Evolutionary conservation across 1,140 invertebrate species (phyloP).

Genomic region (Agrypnia vestita): DNA sequence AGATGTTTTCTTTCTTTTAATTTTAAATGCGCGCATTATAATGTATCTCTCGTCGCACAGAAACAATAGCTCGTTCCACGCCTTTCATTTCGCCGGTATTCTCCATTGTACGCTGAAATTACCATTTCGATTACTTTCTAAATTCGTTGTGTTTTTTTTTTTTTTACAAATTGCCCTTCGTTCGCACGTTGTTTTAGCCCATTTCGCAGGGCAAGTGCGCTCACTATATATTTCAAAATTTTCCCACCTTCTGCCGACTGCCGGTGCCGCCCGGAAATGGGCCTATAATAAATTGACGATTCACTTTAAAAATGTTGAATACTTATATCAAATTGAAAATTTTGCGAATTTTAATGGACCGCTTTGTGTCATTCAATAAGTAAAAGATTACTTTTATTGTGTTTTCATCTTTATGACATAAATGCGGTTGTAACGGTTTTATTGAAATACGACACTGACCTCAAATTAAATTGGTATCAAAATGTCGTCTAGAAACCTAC

Average conservation of each 20-base stretch:
- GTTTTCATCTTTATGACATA: too few relatives aligned
- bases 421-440: too few relatives aligned
- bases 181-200: neutral
- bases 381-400: neutral
- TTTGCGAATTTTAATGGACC: neutral
- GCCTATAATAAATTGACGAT: neutral
- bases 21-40: neutral
- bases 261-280: too few relatives aligned
- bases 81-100: neutral
- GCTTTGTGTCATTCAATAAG: neutral
- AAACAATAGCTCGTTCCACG: neutral
- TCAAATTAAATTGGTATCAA: too few relatives aligned
- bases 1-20: neutral
- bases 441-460: too few relatives aligned
- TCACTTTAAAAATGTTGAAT: neutral
- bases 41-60: neutral
- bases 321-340: neutral
- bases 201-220: neutral
- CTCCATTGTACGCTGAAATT: neutral
- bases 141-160: slow-evolving; percentile 6
- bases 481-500: too few relatives aligned
- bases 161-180: slow-evolving; percentile 15
- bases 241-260: neutral
- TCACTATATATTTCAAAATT: neutral
- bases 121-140: slow-evolving; percentile 17